phyloP scores from a whole-genome alignment of 2,888 invertebrate species.

The Drosophila heteroneura region DNA sequence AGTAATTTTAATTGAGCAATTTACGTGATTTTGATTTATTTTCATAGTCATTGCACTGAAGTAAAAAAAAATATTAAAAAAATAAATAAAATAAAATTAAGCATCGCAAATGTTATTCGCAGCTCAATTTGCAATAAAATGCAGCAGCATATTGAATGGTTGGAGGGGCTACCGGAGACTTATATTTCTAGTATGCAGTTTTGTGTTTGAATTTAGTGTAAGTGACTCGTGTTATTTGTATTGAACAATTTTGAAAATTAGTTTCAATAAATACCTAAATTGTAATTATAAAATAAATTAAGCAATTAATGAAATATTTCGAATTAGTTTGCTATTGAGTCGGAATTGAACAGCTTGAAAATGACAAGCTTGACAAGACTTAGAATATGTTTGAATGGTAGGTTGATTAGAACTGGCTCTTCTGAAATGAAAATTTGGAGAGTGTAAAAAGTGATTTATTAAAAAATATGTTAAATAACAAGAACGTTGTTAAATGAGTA shows the following conservation, averaged over 20 bases:
- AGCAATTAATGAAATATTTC: not conserved
- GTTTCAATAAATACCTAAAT: not conserved
- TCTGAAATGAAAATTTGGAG: not conserved
- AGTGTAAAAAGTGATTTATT: not conserved
- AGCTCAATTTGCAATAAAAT: not conserved
- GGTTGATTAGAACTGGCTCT: not conserved
- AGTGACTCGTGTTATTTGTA: not conserved
- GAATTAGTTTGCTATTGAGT: not conserved
- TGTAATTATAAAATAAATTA: not conserved
- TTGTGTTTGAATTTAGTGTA: not conserved
- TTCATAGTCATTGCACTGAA: conserved; percentile 24
- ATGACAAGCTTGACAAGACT: not conserved
- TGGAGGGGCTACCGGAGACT: not conserved
- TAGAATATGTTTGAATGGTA: not conserved
- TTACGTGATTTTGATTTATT: conserved; percentile 77
- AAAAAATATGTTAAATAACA: not conserved
- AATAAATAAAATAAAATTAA: conserved; percentile 24
- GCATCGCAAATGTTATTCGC: conserved; percentile 10
- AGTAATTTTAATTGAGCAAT: conserved; percentile 79
- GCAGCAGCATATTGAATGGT: not conserved
- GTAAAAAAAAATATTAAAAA: conserved; percentile 23
- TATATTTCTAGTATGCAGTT: not conserved
- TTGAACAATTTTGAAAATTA: not conserved
- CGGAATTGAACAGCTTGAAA: not conserved
- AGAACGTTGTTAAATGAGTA: not conserved